Evolutionary conservation across 2,888 invertebrate genomes (phyloP).

Genomic region (Frankliniella fusca): DNA sequence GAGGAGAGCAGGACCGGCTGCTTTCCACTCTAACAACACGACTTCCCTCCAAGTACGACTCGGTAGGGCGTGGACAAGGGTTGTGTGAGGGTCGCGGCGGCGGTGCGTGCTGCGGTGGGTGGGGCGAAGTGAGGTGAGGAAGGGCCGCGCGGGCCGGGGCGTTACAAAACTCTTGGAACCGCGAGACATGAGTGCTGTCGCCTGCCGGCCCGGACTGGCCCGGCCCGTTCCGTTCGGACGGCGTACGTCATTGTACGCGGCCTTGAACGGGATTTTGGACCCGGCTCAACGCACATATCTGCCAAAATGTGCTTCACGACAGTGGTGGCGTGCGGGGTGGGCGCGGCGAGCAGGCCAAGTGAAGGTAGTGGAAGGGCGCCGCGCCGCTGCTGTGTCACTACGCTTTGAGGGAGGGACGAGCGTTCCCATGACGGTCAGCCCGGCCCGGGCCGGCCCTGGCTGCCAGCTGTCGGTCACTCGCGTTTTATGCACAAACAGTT

Average conservation of each 20-base stretch:
- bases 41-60: too few relatives aligned
- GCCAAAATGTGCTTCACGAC: conserved; percentile 1
- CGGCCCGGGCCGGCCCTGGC: neutral
- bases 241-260: neutral
- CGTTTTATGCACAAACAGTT: too few relatives aligned
- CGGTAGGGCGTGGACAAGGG: too few relatives aligned
- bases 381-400: neutral
- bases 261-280: conserved; percentile 18
- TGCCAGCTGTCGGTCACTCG: neutral
- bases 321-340: neutral
- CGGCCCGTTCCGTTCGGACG: neutral
- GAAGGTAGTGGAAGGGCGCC: neutral
- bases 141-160: too few relatives aligned
- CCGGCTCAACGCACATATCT: neutral
- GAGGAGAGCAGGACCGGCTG: too few relatives aligned
- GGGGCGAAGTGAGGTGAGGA: too few relatives aligned
- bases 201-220: neutral
- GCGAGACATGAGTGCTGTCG: neutral
- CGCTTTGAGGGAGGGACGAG: neutral
- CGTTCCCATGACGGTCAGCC: neutral
- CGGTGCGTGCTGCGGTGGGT: too few relatives aligned
- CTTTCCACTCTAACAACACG: too few relatives aligned
- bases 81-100: too few relatives aligned
- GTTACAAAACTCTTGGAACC: too few relatives aligned
- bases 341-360: neutral